Conservation (phyloP, 2,888 invertebrate species). For the Neoascia interrupta region DNA sequence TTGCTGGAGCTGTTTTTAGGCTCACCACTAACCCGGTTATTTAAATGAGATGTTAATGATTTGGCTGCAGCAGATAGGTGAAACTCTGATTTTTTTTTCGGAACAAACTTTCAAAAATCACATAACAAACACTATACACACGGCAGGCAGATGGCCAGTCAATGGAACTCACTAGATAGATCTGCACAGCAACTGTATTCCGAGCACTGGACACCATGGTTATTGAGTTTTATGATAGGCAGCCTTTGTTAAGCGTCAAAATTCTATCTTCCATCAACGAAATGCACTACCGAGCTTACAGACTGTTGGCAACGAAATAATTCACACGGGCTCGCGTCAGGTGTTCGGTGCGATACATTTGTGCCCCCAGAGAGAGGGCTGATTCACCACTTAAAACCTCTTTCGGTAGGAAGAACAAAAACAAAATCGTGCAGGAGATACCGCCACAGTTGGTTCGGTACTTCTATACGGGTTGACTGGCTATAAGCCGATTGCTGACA, state of each 20-base stretch:
- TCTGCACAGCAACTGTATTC: slow-evolving; percentile 34
- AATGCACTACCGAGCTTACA: slow-evolving; percentile 29
- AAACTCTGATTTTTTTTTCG: neutral
- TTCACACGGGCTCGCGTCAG: slow-evolving; percentile 21
- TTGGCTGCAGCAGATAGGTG: neutral
- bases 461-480: neutral
- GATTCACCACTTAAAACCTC: slow-evolving; percentile 51
- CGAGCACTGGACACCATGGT: slow-evolving; percentile 59
- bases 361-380: slow-evolving; percentile 28
- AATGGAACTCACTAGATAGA: slow-evolving; percentile 56
- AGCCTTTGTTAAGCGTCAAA: neutral
- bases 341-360: slow-evolving; percentile 11
- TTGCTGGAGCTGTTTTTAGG: neutral
- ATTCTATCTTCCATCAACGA: slow-evolving; percentile 17
- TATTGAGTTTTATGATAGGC: slow-evolving; percentile 21
- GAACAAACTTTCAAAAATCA: slow-evolving; percentile 23
- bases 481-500: neutral
- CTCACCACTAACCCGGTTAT: slow-evolving; percentile 46
- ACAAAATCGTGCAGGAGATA: slow-evolving; percentile 39
- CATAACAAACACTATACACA: neutral
- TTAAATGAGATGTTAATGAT: slow-evolving; percentile 41
- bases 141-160: neutral
- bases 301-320: slow-evolving; percentile 44
- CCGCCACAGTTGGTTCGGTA: too few relatives aligned
- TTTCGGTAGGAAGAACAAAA: too few relatives aligned